These are phyloP conservation scores for Hydrozoanthus gracilis DNA, from an alignment of 92 coral and sea anemone genomes.

Conservation along the genomic window DNA sequence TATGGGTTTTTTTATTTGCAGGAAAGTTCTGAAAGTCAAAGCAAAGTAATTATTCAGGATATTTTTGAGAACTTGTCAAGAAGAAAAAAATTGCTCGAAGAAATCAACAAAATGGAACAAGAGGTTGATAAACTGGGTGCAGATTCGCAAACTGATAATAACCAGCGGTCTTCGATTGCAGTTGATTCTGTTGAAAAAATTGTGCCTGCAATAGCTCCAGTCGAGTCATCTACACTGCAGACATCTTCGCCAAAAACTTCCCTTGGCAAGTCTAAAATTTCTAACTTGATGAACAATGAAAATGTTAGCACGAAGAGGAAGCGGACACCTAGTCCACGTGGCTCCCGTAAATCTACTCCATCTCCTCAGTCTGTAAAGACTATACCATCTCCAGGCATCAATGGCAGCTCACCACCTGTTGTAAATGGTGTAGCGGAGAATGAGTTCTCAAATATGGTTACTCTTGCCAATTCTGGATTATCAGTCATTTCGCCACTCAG, in stretches of 20 bases:
- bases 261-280: background rate
- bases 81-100: slow-evolving; percentile 75
- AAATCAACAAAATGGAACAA: slow-evolving; percentile 74
- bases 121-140: slow-evolving; percentile 64
- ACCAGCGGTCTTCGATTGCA: background rate
- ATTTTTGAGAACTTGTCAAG: slow-evolving; percentile 73
- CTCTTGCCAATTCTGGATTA: slow-evolving; percentile 66
- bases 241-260: background rate
- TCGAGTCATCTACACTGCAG: background rate
- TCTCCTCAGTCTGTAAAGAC: background rate
- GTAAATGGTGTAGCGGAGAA: slow-evolving; percentile 30
- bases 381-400: slow-evolving; percentile 13
- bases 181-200: background rate
- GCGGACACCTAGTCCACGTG: slow-evolving; percentile 36
- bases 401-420: slow-evolving; percentile 23
- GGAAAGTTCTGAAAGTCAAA: slow-evolving; percentile 32
- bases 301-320: background rate
- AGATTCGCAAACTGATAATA: background rate
- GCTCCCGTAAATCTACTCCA: background rate
- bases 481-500: slow-evolving; percentile 73
- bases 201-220: background rate
- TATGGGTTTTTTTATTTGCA: background rate
- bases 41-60: slow-evolving; percentile 70
- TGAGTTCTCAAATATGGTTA: slow-evolving; percentile 61
- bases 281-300: slow-evolving; percentile 6